Base-by-base conservation (phyloP, 2,888 invertebrate genomes). In the Megastigmus dorsalis region DNA sequence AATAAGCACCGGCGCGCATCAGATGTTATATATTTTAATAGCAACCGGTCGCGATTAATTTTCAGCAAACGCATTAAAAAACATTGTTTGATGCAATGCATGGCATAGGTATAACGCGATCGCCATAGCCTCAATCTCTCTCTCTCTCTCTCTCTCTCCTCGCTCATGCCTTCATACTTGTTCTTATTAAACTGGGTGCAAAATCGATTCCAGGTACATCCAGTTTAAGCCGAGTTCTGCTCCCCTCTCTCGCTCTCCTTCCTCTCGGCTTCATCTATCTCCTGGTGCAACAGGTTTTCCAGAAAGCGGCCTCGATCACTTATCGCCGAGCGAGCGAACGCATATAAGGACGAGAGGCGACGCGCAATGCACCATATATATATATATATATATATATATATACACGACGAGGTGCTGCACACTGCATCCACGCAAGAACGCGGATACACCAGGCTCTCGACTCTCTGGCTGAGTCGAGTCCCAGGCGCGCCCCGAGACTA, bases 281-380 rank as follows among this genome's bases (percentile, higher is more conserved):
- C 54, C 48, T n/a, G 41, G 63, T 38, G 63, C 72, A 75, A 75
- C 75, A 75, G 75, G 75, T 75, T 75, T 75, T 68, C 63, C 72
- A 75, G 67, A 75, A 75, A 75, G 52, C 57, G 52, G 55, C 57
- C 72, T 72, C 68, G 75, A 72, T 75, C 62, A 54, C 55, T 67
- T 67, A 71, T 66, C 69, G n/a, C n/a, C n/a, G 59, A 23, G 26
- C 45, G 20, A 45, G 41, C 15, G n/a, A n/a, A n/a, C n/a, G n/a
- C n/a, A n/a, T n/a, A n/a, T n/a, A n/a, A n/a, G n/a, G n/a, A n/a
- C n/a, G n/a, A n/a, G n/a, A n/a, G n/a, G n/a, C n/a, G n/a, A n/a
- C n/a, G n/a, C n/a, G n/a, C n/a, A n/a, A n/a, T n/a, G n/a, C n/a
- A n/a, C n/a, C n/a, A n/a, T n/a, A n/a, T n/a, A n/a, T n/a, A n/a